Evolutionary conservation across 2,797 vertebrate species (phyloP).

Genomic region (Tenualosa thibaudeaui): DNA sequence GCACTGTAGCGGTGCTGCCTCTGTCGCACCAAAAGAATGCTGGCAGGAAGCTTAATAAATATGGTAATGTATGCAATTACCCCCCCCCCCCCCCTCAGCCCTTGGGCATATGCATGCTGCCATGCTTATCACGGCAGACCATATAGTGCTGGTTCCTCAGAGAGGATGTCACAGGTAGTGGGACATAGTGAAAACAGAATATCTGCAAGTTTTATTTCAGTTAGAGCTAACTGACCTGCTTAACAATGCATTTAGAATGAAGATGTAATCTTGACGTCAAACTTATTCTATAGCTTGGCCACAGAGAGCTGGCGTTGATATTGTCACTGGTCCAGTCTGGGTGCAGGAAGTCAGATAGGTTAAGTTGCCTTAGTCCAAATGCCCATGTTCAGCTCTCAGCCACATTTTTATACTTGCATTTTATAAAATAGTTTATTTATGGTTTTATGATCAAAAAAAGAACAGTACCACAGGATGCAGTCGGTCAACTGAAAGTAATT

Average conservation of each 20-base stretch:
- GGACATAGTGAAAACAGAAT: background rate
- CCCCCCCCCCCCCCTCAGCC: no score
- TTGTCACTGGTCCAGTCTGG: background rate
- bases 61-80: constrained; percentile 14
- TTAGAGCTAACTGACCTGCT: constrained; percentile 10
- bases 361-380: background rate
- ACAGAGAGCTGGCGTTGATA: background rate
- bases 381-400: background rate
- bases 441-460: background rate
- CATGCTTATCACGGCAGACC: constrained; percentile 19
- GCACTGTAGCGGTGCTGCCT: background rate
- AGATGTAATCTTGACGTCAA: background rate
- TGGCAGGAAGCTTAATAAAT: constrained; percentile 22
- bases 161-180: background rate
- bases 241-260: background rate
- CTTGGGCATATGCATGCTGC: constrained; percentile 9
- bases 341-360: background rate
- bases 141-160: background rate
- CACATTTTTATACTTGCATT: background rate
- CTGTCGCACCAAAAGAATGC: constrained; percentile 6
- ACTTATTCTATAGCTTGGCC: background rate
- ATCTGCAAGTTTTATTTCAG: constrained; percentile 2
- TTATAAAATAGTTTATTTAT: background rate
- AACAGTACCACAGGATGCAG: background rate
- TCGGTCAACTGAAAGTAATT: background rate